These are phyloP conservation scores for Pachliopta kotzebuea DNA, from an alignment of 2,888 invertebrate species.

Conservation along the genomic window DNA sequence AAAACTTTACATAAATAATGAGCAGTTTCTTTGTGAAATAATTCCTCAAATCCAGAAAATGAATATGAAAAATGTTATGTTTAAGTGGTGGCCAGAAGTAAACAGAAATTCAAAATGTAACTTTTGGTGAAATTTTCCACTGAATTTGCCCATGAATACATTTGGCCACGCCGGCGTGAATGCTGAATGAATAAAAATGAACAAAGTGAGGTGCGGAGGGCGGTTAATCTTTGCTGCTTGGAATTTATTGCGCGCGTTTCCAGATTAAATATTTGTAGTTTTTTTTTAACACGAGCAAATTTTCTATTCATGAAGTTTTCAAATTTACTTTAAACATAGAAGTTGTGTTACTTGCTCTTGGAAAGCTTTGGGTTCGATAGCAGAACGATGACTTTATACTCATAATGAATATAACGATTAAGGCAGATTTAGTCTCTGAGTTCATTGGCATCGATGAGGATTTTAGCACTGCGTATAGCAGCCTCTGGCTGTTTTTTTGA, in stretches of 20 bases:
- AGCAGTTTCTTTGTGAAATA: not conserved
- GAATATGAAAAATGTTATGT: constrained; percentile 2
- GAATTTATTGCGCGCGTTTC: constrained; percentile 52
- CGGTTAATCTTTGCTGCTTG: constrained; percentile 62
- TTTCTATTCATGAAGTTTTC: not conserved
- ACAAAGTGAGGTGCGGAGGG: constrained; percentile 46
- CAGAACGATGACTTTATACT: no score
- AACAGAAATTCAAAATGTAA: constrained; percentile 31
- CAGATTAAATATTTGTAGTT: constrained; percentile 58
- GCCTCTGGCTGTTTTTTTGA: no score
- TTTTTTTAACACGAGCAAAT: not conserved
- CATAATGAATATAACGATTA: no score
- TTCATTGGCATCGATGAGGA: no score
- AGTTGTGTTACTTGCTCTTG: no score
- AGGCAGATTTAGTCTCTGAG: no score
- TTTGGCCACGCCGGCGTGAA: constrained; percentile 61
- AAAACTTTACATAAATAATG: no score
- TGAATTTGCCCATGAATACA: constrained; percentile 67
- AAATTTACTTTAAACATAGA: no score
- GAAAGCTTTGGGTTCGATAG: no score
- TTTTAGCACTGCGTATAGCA: no score
- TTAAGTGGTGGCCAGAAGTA: constrained; percentile 6
- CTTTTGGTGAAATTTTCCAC: constrained; percentile 43
- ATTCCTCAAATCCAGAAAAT: not conserved
- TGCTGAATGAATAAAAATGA: constrained; percentile 70